Evolutionary conservation across 2,113 vertebrate species (phyloP), one percentile per base, ranked within the genome.

Genomic region (Catagonus wagneri): DNA sequence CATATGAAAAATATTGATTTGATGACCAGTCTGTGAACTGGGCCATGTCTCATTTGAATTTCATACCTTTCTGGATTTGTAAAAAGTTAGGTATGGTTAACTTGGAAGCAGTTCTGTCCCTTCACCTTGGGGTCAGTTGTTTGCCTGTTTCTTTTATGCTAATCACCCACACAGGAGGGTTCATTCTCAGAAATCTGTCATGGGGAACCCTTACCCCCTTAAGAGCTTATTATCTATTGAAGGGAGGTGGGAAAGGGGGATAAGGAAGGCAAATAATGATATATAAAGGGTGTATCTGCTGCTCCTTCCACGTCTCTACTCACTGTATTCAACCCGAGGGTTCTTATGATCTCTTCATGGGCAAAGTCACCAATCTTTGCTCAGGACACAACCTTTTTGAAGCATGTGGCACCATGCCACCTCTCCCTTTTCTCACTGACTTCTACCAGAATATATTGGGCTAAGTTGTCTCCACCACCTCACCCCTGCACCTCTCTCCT

Each of bases 171-270:
- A 44, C 17, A 56, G 60, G 71, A 22, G 34, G 69, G 16, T 63
- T 95, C 22, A 27, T 93, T 90, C 63, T 96, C 72, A 72, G 89
- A 92, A 75, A 32, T 29, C 29, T 92, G n/a, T 88, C 44, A 1
- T 29, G 29, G 23, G 50, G 22, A 84, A 52, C 60, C 2, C 7
- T 86, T 39, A 60, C 34, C 10, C 29, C 4, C 9, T 25, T 94
- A 27, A 17, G 86, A 29, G 16, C 44, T 25, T 95, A 78, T 39
- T 20, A 58, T 32, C 52, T 76, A 90, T 83, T 29, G 58, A 60
- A 56, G 78, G 58, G 78, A 91, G 14, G 25, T 34, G 44, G 79
- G 29, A 44, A 76, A 80, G 23, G 16, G 34, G 27, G 32, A 91
- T 34, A 16, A 71, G 52, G 17, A 66, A 20, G 12, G 74, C 23